Base-by-base conservation (phyloP, 2,797 vertebrate genomes). In the Mus minutoides region DNA sequence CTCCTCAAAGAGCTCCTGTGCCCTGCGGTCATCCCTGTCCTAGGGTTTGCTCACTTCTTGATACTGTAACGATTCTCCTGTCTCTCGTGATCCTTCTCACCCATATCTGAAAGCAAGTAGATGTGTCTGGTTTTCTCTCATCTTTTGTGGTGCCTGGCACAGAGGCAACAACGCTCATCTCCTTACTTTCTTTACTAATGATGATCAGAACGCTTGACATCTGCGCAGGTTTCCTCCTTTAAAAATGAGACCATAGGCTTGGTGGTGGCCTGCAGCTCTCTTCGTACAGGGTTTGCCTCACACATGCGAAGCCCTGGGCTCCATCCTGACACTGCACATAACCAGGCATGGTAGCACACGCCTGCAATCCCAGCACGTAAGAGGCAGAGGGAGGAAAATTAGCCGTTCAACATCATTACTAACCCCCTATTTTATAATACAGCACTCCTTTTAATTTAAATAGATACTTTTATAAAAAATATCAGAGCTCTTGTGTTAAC, bases 11-110 rank as follows among this genome's bases (percentile, higher is more conserved):
- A 64, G 43, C 29, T 1, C 22, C 37, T 16, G 2, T 29, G 3
- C n/a, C 60, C 26, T 1, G 2, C n/a, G 0, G 0, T 21, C 85
- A 3, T 22, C 21, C 4, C 58, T 3, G 19, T 31, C 86, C 0
- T 54, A 92, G 3, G 12, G 13, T 5, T 43, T 49, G 54, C 2
- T 24, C 22, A 4, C 49, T 82, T n/a, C 24, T 0, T 1, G 34
- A 19, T 11, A 13, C 16, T 79, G 11, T 1, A 1, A 2, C 21
- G 37, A 22, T n/a, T 76, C 54, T 34, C 24, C 19, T 3, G 43
- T 49, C 75, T 21, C 16, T 31, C 34, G 58, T 21, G 6, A 13
- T 1, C 3, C 34, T 49, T 40, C n/a, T 24, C 21, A 0, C 0
- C 8, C 22, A 1, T 58, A 3, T 21, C 52, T 22, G 58, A 71